Conservation (phyloP, 2,113 vertebrate genomes). For the Notarius quadriscutis region DNA sequence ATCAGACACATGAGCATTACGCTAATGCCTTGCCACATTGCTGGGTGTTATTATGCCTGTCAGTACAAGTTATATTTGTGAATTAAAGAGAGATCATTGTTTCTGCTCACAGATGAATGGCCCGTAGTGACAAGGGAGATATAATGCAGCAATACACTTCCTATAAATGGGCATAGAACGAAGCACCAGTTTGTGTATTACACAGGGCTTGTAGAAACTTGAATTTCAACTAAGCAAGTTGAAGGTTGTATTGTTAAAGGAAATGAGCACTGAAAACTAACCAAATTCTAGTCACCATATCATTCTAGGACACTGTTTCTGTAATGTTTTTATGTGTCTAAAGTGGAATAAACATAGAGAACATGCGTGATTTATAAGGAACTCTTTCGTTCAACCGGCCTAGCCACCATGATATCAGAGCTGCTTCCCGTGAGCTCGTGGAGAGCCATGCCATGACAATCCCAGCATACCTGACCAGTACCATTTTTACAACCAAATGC, state of each 20-base stretch:
- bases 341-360: too few relatives aligned
- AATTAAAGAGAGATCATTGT: conserved; percentile 1
- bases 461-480: too few relatives aligned
- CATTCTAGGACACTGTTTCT: too few relatives aligned
- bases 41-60: conserved; percentile 19
- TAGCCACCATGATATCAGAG: too few relatives aligned
- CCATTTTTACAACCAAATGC: too few relatives aligned
- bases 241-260: not conserved
- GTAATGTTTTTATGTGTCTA: too few relatives aligned
- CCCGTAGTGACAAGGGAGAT: not conserved
- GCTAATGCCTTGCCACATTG: not conserved
- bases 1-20: not conserved
- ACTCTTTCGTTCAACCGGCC: too few relatives aligned
- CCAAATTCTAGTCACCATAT: too few relatives aligned
- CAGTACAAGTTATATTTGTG: conserved; percentile 7
- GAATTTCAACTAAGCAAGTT: not conserved
- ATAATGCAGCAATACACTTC: not conserved
- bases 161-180: conserved; percentile 6
- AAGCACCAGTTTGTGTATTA: not conserved
- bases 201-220: conserved; percentile 20
- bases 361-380: too few relatives aligned
- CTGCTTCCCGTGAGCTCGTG: too few relatives aligned
- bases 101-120: not conserved
- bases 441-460: too few relatives aligned
- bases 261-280: too few relatives aligned